phyloP scores from a whole-genome alignment of 1,140 invertebrate species.

The Physella acuta region DNA sequence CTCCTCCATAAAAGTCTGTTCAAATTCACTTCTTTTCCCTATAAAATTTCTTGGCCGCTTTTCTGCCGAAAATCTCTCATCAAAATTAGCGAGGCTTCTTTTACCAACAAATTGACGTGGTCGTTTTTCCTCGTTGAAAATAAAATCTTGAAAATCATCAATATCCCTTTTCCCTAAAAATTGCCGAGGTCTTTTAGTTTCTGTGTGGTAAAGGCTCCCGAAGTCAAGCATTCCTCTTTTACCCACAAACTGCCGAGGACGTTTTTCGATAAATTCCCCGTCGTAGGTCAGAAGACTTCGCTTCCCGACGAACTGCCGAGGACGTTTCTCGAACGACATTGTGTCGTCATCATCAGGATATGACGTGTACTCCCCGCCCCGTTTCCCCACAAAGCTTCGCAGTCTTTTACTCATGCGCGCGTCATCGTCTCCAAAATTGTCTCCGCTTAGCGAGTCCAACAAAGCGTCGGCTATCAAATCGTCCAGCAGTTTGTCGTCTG shows the following conservation, averaged over 20 bases:
- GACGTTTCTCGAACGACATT: background rate
- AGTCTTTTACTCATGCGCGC: background rate
- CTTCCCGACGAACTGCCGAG: background rate
- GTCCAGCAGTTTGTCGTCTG: too few species aligned
- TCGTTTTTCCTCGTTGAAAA: background rate
- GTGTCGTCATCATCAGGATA: background rate
- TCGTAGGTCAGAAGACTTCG: background rate
- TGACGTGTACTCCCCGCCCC: background rate
- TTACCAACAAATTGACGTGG: constrained; percentile 7
- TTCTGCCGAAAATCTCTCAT: background rate
- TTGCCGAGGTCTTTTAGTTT: background rate
- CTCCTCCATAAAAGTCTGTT: background rate
- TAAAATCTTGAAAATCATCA: background rate
- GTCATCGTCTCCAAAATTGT: too few species aligned
- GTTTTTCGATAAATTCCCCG: background rate
- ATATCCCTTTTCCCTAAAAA: background rate
- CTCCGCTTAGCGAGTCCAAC: too few species aligned
- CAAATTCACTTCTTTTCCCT: background rate
- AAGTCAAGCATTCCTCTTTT: background rate
- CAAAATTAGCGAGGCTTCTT: background rate
- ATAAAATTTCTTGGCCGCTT: constrained; percentile 11
- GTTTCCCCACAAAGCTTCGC: background rate
- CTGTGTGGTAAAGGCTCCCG: background rate
- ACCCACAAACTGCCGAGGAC: background rate
- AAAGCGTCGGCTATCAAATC: too few species aligned